phyloP scores from a whole-genome alignment of 2,797 vertebrate species.

The Ateles fusciceps region DNA sequence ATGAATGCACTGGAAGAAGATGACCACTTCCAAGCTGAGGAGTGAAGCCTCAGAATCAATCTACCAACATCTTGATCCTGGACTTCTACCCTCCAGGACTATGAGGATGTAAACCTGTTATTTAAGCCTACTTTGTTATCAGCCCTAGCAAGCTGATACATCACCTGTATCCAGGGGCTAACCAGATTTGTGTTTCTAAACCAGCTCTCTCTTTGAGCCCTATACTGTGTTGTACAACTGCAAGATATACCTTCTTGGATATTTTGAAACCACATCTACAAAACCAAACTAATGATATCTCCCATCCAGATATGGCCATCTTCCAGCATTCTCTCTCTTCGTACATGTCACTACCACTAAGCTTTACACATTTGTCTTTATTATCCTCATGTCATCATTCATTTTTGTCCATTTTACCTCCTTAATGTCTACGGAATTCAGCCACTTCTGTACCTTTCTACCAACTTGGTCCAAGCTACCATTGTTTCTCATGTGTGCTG shows the following conservation, averaged over 20 bases:
- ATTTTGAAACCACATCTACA: background rate
- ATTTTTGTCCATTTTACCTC: background rate
- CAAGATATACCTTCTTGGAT: background rate
- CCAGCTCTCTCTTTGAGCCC: background rate
- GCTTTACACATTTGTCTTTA: background rate
- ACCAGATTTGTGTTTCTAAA: background rate
- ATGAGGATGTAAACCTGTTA: background rate
- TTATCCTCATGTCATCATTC: background rate
- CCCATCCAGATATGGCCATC: background rate
- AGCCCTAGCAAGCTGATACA: background rate
- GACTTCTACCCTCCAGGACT: background rate
- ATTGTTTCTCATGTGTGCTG: background rate
- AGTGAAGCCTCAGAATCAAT: background rate
- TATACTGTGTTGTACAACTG: background rate
- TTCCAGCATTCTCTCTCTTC: background rate
- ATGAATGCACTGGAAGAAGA: background rate
- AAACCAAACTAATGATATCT: background rate
- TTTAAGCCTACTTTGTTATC: background rate
- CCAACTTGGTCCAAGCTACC: background rate
- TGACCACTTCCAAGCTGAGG: rapidly evolving
- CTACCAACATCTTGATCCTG: background rate
- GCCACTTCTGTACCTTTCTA: background rate
- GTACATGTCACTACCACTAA: background rate
- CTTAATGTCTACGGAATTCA: background rate
- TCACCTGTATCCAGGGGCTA: no score